Base-by-base conservation (phyloP, 2,113 vertebrate genomes). In the Pagrus major region DNA sequence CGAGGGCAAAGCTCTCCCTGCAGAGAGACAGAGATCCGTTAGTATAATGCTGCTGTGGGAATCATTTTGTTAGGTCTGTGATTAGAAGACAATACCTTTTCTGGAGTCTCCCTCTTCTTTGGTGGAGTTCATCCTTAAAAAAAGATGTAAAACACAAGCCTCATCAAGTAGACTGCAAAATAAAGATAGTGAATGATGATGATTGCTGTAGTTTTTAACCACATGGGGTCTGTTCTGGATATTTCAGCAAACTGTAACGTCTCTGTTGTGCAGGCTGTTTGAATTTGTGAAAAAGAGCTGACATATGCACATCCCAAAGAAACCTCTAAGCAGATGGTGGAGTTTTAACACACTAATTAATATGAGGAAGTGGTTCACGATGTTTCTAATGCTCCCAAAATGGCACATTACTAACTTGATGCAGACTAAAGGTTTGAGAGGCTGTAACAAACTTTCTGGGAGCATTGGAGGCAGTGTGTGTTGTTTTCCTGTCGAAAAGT, bases 1-100 rank as follows among this genome's bases (percentile, higher is more conserved):
- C 96, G 31, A 98, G 90, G 0, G 96, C 97, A 15, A 99, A 99
- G 84, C 97, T 99, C 91, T 99, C 97, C 91, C 97, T 99, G 85
- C 1, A 83, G 31, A 71, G 4, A 9, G 27, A 56, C 21, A 49
- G 23, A 47, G 2, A 42, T 21, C 3, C 9, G 14, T 72, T 4
- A n/a, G 35, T 35, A 21, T 55, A 18, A 39, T 1, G 31, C 16
- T 12, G 52, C 51, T 56, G 20, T 21, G 18, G 14, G 54, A 68
- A 33, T 73, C n/a, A 6, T 47, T 60, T 41, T 33, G 5, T 33
- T 41, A 16, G 4, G 18, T 27, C 0, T 42, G 5, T 10, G 33
- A 9, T 42, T 2, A 49, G 5, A 47, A 2, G 21, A 60, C 2
- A 59, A 60, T 93, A 97, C 97, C 97, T 95, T 89, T 97, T 95